phyloP scores from a whole-genome alignment of 2,113 vertebrate species.

The Salminus brasiliensis region DNA sequence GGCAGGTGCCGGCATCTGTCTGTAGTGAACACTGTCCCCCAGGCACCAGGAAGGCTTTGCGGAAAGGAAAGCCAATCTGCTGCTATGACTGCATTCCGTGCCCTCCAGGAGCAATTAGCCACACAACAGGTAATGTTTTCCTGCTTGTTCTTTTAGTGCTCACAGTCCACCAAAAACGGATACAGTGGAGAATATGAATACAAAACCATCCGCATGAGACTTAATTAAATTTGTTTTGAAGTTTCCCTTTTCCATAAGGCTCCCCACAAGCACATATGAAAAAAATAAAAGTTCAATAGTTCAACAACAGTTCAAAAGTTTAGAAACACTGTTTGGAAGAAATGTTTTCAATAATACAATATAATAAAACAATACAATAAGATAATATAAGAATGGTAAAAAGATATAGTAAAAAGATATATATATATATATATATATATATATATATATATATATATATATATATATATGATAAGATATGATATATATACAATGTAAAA shows the following conservation, averaged over 20 bases:
- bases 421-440: too few species aligned
- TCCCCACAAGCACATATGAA: background rate
- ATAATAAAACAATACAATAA: too few species aligned
- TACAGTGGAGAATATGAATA: background rate
- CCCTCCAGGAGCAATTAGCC: conserved; percentile 62
- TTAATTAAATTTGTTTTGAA: conserved; percentile 12
- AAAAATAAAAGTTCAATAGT: too few species aligned
- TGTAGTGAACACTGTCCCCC: conserved; percentile 59
- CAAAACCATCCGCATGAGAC: conserved; percentile 2
- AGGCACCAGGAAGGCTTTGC: conserved; percentile 55
- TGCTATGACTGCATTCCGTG: conserved; percentile 56
- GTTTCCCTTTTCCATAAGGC: background rate
- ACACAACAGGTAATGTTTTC: conserved; percentile 47
- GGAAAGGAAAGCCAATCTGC: conserved; percentile 59
- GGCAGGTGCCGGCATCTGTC: conserved; percentile 60
- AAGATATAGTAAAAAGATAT: background rate
- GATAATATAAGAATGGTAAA: too few species aligned
- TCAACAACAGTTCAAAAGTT: too few species aligned
- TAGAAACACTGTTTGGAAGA: too few species aligned
- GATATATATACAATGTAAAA: too few species aligned
- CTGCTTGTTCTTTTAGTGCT: conserved; percentile 25
- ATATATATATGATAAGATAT: too few species aligned
- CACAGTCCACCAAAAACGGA: conserved; percentile 18
- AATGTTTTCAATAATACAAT: too few species aligned
- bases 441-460: too few species aligned